These are phyloP conservation scores for Trichechus manatus DNA, from an alignment of 2,113 vertebrate species.

Conservation along the genomic window DNA sequence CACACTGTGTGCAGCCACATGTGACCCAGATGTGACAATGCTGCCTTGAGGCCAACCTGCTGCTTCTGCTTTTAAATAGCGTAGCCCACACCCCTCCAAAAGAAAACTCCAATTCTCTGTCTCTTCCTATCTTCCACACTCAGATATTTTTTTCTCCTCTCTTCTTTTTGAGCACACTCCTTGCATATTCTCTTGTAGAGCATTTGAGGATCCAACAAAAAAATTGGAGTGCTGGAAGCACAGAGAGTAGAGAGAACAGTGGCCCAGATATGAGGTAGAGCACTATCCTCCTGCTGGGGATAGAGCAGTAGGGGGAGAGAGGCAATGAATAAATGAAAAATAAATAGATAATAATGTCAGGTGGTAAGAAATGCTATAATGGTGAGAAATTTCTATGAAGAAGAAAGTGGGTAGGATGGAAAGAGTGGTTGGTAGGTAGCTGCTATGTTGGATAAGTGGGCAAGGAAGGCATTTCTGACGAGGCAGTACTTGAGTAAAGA, in stretches of 20 bases:
- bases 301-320: neutral
- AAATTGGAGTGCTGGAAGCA: neutral
- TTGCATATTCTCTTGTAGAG: neutral
- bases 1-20: neutral
- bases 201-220: neutral
- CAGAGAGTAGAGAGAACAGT: neutral
- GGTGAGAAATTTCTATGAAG: neutral
- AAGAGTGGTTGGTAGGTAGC: neutral
- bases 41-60: too few relatives aligned
- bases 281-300: neutral
- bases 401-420: neutral
- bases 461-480: neutral
- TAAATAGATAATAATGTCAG: neutral
- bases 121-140: neutral
- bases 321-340: neutral
- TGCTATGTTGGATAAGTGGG: neutral
- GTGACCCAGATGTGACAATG: neutral
- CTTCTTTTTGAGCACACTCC: neutral
- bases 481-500: neutral
- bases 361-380: neutral
- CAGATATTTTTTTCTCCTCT: neutral
- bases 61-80: neutral
- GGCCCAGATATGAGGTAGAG: conserved; percentile 41
- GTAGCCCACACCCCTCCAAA: neutral
- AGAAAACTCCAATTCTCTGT: neutral